Conservation (phyloP, 2,113 vertebrate species). For the Leuciscus idus region DNA sequence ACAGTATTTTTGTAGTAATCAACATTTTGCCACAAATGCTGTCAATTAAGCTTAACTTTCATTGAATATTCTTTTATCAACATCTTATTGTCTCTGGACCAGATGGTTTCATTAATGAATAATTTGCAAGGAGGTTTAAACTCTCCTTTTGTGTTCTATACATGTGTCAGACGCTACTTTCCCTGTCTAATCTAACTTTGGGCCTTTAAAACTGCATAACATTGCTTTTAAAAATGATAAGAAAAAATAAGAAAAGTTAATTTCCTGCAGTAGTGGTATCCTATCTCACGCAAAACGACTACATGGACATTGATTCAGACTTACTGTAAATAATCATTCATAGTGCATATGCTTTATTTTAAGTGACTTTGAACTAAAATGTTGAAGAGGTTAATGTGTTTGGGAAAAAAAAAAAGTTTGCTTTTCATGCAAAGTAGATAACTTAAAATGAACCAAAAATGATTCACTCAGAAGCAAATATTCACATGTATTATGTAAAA, state of each 20-base stretch:
- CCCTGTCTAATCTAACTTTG: not conserved
- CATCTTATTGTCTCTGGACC: too few relatives aligned
- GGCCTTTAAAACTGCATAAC: not conserved
- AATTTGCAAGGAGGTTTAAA: too few relatives aligned
- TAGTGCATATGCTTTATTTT: slow-evolving; percentile 65
- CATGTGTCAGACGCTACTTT: not conserved
- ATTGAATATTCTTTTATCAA: slow-evolving; percentile 51
- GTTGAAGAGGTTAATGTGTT: not conserved
- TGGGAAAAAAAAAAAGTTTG: not conserved
- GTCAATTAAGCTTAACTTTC: not conserved
- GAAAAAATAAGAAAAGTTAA: not conserved
- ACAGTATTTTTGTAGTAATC: too few relatives aligned
- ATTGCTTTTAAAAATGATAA: not conserved
- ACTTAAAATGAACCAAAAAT: not conserved
- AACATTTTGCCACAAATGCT: not conserved
- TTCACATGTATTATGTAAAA: not conserved
- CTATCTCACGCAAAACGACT: not conserved
- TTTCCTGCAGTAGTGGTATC: not conserved
- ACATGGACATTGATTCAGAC: slow-evolving; percentile 46
- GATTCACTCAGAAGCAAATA: not conserved
- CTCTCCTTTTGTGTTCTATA: not conserved
- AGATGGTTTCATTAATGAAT: too few relatives aligned
- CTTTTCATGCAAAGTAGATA: slow-evolving; percentile 13
- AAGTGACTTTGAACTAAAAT: slow-evolving; percentile 25
- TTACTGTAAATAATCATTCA: slow-evolving; percentile 73